A percentile compares a stretch with the other conserved stretches of the same genome.
phyloP scores from a whole-genome alignment of 2,888 invertebrate genomes.

The Tachina grossa region DNA sequence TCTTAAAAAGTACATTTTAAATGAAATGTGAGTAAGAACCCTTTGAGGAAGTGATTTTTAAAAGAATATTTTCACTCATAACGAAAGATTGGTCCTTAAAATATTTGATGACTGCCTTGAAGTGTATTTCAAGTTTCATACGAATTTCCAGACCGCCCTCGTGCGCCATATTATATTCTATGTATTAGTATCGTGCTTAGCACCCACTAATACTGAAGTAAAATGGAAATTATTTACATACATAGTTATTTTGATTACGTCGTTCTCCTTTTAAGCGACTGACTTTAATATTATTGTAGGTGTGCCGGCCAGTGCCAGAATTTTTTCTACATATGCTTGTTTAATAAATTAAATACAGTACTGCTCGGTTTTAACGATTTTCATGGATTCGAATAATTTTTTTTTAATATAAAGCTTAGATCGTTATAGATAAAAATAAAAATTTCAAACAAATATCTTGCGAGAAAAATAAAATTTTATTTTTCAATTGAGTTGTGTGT shows the following conservation, averaged over 20 bases:
- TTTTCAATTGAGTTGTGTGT: too few species aligned
- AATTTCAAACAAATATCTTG: too few species aligned
- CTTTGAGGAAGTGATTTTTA: background rate
- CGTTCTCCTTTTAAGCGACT: constrained; percentile 10
- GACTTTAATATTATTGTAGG: background rate
- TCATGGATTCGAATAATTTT: too few species aligned
- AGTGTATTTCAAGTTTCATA: background rate
- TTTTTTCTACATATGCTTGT: background rate
- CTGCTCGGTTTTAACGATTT: background rate
- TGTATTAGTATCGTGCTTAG: constrained; percentile 39
- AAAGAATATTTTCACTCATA: background rate
- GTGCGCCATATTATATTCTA: constrained; percentile 1
- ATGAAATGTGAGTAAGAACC: too few species aligned
- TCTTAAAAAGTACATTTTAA: background rate
- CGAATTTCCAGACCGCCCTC: constrained; percentile 4
- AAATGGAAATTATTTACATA: constrained; percentile 41
- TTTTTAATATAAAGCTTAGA: too few species aligned
- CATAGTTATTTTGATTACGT: constrained; percentile 20
- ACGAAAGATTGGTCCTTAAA: too few species aligned
- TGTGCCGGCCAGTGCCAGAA: constrained; percentile 9
- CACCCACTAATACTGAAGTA: constrained; percentile 38
- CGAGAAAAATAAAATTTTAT: too few species aligned
- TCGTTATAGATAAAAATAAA: too few species aligned
- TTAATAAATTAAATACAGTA: background rate
- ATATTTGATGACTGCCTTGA: background rate